Evolutionary conservation across 2,888 invertebrate species (phyloP), one percentile per base, ranked within the genome.

Genomic region (Orthosia gracilis): DNA sequence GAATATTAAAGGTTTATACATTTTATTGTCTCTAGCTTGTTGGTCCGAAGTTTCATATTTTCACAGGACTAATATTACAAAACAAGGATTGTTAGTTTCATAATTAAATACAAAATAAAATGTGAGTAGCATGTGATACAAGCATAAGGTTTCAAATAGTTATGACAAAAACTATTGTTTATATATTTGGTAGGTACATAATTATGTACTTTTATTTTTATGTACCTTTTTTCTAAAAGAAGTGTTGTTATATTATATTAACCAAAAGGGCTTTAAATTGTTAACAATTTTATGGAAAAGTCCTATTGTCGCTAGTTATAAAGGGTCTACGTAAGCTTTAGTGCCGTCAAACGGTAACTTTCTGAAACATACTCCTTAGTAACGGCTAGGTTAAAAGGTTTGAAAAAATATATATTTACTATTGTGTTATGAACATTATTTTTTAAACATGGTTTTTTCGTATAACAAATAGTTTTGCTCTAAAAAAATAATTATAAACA

Each of bases 1-100:
- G n/a, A 68, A 70, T 67, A 47, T 50, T 49, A 59, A 67, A 67
- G 21, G 12, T 26, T 59, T 59, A 67, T 26, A 23, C 18, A 21
- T 21, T 69, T 52, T 21, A 54, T 49, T 54, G n/a, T 61, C 13
- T 52, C 23, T 26, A 40, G n/a, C 13, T n/a, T 7, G 5, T 26
- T 26, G 18, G n/a, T 62, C 2, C 45, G 15, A 18, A 26, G 52
- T 59, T 54, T 54, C 1, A 62, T 9, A 54, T 49, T 70, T 54
- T 57, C 40, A 47, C 57, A 57, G 2, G 57, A 21, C 7, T 31
- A 45, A 45, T n/a, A 49, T 64, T 64, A 15, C 13, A 13, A n/a
- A 69, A 55, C 57, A 73, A 18, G 18, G 2, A 21, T 15, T 21
- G 23, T 13, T 55, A 47, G 11, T 69, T n/a, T 31, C 11, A 59